Evolutionary conservation across 2,888 invertebrate species (phyloP).

Genomic region (Dryocosmus kuriphilus): DNA sequence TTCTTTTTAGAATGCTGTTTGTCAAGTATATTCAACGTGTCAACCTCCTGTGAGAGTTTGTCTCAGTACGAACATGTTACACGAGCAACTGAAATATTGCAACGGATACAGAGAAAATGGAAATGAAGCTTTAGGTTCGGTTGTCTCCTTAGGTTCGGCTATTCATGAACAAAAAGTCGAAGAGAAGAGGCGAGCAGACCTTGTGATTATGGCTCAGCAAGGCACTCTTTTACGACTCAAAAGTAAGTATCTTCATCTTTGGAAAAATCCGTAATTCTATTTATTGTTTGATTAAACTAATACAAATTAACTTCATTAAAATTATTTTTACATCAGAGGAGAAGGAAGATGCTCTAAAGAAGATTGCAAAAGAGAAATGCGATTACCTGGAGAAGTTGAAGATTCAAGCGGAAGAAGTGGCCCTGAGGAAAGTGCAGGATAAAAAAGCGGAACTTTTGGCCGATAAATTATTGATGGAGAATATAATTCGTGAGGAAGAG

Average conservation of each 20-base stretch:
- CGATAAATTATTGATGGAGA: constrained; percentile 64
- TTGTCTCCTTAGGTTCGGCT: constrained; percentile 67
- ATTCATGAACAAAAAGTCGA: constrained; percentile 66
- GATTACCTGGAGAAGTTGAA: constrained; percentile 67
- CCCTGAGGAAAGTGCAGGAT: constrained; percentile 64
- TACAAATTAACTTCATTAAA: no score
- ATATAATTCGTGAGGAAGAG: constrained; percentile 62
- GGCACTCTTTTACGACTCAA: constrained; percentile 65
- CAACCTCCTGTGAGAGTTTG: constrained; percentile 81
- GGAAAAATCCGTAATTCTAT: not conserved
- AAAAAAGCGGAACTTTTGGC: constrained; percentile 64
- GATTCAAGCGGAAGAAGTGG: constrained; percentile 67
- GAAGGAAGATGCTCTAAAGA: constrained; percentile 60
- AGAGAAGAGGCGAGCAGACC: constrained; percentile 65
- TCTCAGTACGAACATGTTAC: constrained; percentile 78
- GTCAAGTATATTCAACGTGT: constrained; percentile 79
- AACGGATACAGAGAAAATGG: constrained; percentile 80
- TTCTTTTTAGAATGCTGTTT: constrained; percentile 79
- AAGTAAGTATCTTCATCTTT: constrained; percentile 54
- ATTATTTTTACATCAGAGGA: constrained; percentile 54
- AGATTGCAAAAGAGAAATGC: constrained; percentile 64
- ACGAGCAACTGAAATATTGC: constrained; percentile 78
- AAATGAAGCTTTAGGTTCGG: constrained; percentile 67
- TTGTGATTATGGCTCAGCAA: constrained; percentile 67
- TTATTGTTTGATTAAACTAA: not conserved